phyloP scores from a whole-genome alignment of 2,888 invertebrate species.

The Parnassius smintheus region DNA sequence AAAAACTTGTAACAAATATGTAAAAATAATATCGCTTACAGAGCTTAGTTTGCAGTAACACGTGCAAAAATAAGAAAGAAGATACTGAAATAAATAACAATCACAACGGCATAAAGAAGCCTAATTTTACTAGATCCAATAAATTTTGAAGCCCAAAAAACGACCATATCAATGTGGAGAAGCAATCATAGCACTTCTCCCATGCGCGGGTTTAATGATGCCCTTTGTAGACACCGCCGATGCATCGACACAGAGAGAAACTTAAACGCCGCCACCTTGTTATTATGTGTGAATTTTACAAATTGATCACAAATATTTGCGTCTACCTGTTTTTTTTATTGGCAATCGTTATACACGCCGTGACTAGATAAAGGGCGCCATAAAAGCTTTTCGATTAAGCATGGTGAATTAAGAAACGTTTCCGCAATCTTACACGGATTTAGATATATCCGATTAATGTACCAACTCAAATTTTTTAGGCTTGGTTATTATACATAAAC shows the following conservation, averaged over 20 bases:
- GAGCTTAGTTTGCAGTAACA: constrained; percentile 1
- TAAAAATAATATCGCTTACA: not conserved
- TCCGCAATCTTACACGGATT: constrained; percentile 13
- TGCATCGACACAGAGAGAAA: constrained; percentile 53
- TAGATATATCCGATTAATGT: not conserved
- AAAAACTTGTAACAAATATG: no score
- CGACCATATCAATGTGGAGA: constrained; percentile 50
- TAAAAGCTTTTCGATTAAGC: constrained; percentile 63
- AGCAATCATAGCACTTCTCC: constrained; percentile 64
- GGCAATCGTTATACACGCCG: constrained; percentile 66
- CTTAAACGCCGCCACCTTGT: constrained; percentile 60
- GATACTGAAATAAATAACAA: constrained; percentile 28
- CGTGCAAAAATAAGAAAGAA: constrained; percentile 3
- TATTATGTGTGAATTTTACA: constrained; percentile 80
- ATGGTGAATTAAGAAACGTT: constrained; percentile 53
- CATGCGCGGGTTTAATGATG: constrained; percentile 55
- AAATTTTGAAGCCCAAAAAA: constrained; percentile 31
- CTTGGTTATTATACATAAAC: no score
- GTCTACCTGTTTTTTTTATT: constrained; percentile 72
- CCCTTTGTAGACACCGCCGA: constrained; percentile 62
- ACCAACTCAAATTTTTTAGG: no score
- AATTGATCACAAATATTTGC: constrained; percentile 80
- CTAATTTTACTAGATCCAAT: constrained; percentile 30
- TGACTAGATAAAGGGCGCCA: constrained; percentile 65
- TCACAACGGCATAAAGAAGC: constrained; percentile 30